phyloP scores from a whole-genome alignment of 2,797 vertebrate genomes.

The Craterocephalus amniculus region DNA sequence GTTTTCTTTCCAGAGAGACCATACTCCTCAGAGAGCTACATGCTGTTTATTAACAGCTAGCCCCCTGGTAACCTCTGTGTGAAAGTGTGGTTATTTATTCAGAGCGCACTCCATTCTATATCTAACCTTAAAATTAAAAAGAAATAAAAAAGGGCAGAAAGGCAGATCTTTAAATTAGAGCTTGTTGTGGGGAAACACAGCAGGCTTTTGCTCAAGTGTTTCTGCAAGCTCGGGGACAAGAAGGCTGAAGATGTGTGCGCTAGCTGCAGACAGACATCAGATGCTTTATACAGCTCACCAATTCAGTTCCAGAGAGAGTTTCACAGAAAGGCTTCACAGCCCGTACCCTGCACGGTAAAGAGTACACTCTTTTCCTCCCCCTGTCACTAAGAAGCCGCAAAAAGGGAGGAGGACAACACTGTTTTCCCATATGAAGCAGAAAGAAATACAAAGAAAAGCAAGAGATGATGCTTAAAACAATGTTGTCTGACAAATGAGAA shows the following conservation, averaged over 20 bases:
- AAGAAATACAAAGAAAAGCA: slow-evolving; percentile 44
- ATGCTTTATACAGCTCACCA: slow-evolving; percentile 70
- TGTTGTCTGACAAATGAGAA: slow-evolving; percentile 48
- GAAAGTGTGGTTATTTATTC: slow-evolving; percentile 73
- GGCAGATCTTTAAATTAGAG: slow-evolving; percentile 70
- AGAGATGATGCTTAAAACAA: slow-evolving; percentile 44
- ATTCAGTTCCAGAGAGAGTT: slow-evolving; percentile 59
- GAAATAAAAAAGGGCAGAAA: slow-evolving; percentile 40
- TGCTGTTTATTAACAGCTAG: slow-evolving; percentile 56
- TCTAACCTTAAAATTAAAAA: slow-evolving; percentile 50
- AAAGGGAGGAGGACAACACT: slow-evolving; percentile 34
- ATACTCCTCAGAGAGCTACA: slow-evolving; percentile 46
- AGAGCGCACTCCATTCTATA: slow-evolving; percentile 61
- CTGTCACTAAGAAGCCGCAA: slow-evolving; percentile 44
- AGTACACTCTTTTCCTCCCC: slow-evolving; percentile 57
- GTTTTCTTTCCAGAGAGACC: slow-evolving; percentile 54
- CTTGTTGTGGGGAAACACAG: slow-evolving; percentile 66
- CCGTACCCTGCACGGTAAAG: slow-evolving; percentile 33
- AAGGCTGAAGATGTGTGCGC: slow-evolving; percentile 55
- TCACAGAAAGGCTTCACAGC: slow-evolving; percentile 50
- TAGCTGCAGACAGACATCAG: slow-evolving; percentile 64
- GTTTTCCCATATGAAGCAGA: slow-evolving; percentile 40
- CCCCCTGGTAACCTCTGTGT: slow-evolving; percentile 62
- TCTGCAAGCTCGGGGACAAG: slow-evolving; percentile 69
- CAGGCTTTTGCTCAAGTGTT: slow-evolving; percentile 63